Base-by-base conservation (phyloP, 1,140 invertebrate genomes). In the Augochlora pura region DNA sequence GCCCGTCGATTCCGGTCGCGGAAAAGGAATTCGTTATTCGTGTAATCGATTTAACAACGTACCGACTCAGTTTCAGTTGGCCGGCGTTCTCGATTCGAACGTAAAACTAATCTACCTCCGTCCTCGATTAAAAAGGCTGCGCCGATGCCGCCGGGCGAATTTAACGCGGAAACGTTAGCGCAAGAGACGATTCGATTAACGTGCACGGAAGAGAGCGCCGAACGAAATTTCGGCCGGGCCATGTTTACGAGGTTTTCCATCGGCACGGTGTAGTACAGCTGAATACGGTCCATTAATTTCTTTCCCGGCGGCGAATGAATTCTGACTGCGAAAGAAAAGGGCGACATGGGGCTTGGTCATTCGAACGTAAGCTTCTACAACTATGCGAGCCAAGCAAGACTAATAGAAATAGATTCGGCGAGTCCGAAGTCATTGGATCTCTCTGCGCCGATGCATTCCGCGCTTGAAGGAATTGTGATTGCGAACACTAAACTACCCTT, bases 121-220 rank as follows among this genome's bases (percentile, higher is more conserved):
- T 65, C 23, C 21, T 25, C 62, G 27, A 64, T 39, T 65, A 57
- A 74, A 65, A 74, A 65, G 38, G 38, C 21, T 46, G 54, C 12
- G 21, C 7, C 27, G 32, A 57, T 65, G 21, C 1, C 4, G 32
- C 21, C 46, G 27, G n/a, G 21, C n/a, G 49, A 49, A 57, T 65
- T 74, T 39, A 57, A 74, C 60, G 72, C 9, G 72, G 23, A 65
- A 65, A 74, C 12, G 46, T 74, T 74, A 64, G 71, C 46, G 21
- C 49, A n/a, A 18, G 64, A 65, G 21, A 3, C 76, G 75, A 81
- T 78, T 81, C 65, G 74, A 77, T 84, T 84, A 84, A 81, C 49
- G 27, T 18, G 32, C 64, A 12, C 25, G 27, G 52, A 54, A 63
- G 67, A 63, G 67, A 18, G 25, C 60, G 38, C 52, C 54, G 25